Base-by-base conservation (phyloP, 2,888 invertebrate genomes). In the Peribatodes rhomboidaria region DNA sequence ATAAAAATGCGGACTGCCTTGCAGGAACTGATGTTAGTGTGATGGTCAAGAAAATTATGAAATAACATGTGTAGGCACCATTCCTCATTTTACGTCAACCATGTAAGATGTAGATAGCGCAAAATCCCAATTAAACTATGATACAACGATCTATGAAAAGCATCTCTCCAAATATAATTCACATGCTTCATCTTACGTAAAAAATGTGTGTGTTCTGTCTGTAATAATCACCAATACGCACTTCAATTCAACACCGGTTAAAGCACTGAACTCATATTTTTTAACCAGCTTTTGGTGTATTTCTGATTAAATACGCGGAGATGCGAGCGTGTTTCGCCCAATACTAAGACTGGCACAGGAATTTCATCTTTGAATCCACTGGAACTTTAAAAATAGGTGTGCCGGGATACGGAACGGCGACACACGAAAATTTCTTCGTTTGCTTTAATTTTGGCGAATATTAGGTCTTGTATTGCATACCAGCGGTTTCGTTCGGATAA, bases 351-450 rank as follows among this genome's bases (percentile, higher is more conserved):
- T 91, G 90, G 80, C 83, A 72, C 70, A 82, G 85, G 92, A 89
- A 90, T 90, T 90, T 90, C 86, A 81, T 84, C 76, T 87, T 84
- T 88, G 86, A 86, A 87, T 85, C 81, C 89, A 81, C 94, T 94
- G 85, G 94, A 94, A 82, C 93, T 94, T 69, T 95, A 95, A 94
- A 89, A 92, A 89, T 88, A 89, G 89, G 86, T 80, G 83, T 84
- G 87, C 81, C 83, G 81, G 79, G 81, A 61, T 56, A 56, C 52
- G 56, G 16, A 44, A 69, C 77, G 75, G 79, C 79, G 77, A 22
- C 77, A 78, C 79, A 79, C 77, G 78, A 76, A 75, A 73, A 65
- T 79, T 79, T 79, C 64, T 68, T 63, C 41, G 52, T 55, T 69
- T 70, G 68, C 70, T 66, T 65, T 35, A 31, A 59, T 67, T 69